Base-by-base conservation (phyloP, 2,113 vertebrate genomes). In the Zeus faber region DNA sequence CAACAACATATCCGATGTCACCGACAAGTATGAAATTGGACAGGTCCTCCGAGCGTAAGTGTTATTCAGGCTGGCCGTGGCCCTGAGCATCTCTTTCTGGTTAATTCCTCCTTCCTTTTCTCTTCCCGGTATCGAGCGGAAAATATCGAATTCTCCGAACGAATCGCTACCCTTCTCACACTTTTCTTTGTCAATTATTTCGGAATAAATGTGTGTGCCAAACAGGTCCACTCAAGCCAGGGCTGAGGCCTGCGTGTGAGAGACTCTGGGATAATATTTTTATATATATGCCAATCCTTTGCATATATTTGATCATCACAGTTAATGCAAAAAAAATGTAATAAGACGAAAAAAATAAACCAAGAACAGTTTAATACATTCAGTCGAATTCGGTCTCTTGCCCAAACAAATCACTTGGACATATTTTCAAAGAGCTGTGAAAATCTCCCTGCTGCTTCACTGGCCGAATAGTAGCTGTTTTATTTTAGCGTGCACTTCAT, bases 21-120 rank as follows among this genome's bases (percentile, higher is more conserved):
- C 84, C 0, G 92, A 93, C 80, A 93, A 92, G 65, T 93, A 93
- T 76, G 91, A 92, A 72, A 90, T 93, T 33, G 92, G 92, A 63
- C 91, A 92, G 66, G 82, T 91, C 47, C 88, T 93, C 52, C 81
- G 88, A 67, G 89, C 91, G 92, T 93, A 62, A 92, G 92, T 91
- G 70, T 1, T 10, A 14, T 22, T 35, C 7, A 65, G 53, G 29
- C 49, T 2, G 11, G 14, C 23, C 31, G 2, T 33, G 7, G 6
- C 13, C 33, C 65, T 17, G 46, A 52, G 31, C 18, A 13, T 2
- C 7, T 3, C 4, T 44, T 69, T 29, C 24, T 18, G 3, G 16
- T 27, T 29, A 27, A 9, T 17, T 49, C 3, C 17, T 7, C 6
- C 3, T 6, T 43, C 17, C 13, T 33, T 8, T 33, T 33, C 31